Evolutionary conservation across 2,797 vertebrate species (phyloP), one percentile per base, ranked within the genome.

Genomic region (Bradypodion ventrale): DNA sequence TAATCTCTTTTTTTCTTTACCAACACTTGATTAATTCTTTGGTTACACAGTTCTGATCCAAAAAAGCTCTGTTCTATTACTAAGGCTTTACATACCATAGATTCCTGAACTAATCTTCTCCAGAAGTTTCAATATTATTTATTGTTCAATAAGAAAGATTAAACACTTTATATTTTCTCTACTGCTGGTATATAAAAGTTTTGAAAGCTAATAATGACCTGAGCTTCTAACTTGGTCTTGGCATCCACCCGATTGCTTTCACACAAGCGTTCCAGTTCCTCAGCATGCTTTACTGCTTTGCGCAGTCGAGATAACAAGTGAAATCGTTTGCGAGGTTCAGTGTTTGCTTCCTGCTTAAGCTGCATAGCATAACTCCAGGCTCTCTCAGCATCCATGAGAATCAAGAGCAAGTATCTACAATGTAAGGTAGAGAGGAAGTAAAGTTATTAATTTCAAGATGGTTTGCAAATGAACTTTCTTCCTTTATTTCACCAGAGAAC

Each of bases 281-380:
- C 98, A 0, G 97, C 98, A 0, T 98, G 97, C 82, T 99, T 99
- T 88, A 98, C 99, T 0, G 99, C 98, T 89, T 99, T 99, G n/a
- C 98, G 97, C 70, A 99, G 95, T 63, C 98, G 97, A 2, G 98
- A 97, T 49, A 99, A 91, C 89, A 99, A 87, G 91, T 99, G 99
- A 92, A 99, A 99, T 10, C 98, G 97, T 62, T 99, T 99, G n/a
- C 99, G 97, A 1, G 98, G 98, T 86, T 99, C 99, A 0, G 99
- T 99, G 93, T 99, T 99, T 16, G 98, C 98, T 88, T 99, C 99
- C 93, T 98, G 98, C 87, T 99, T 99, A 91, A 99, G 97, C 95
- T 99, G 99, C 99, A 99, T 99, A 93, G 98, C 97, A 0, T 99
- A 99, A 91, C 99, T 99, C 99, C 99, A 99, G 21, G 99, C 98